Evolutionary conservation across 2,888 invertebrate genomes (phyloP), one percentile per base, ranked within the genome.

Genomic region (Zeuzera pyrina): DNA sequence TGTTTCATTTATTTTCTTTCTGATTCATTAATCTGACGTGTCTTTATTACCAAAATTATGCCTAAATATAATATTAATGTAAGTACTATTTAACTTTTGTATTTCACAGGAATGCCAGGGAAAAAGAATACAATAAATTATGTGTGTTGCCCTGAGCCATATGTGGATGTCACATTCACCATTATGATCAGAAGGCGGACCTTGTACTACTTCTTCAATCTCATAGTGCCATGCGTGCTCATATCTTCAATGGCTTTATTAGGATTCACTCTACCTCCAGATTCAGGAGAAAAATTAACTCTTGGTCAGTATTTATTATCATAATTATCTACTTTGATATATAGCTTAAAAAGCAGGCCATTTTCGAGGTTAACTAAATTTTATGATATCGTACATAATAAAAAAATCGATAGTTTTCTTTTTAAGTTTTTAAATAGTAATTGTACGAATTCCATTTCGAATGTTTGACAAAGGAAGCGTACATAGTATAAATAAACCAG

Each of bases 181-280:
- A 95, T 99, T 73, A 94, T 94, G 86, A 96, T 99, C 62, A 89
- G 98, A 52, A 88, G 98, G 67, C 88, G 98, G 62, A 98, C 98
- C 30, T 87, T 98, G 59, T 98, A 98, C 88, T 98, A 98, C 87
- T 97, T 97, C 86, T 97, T 98, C 90, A 99, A 99, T 87, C 90
- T 99, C 79, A 98, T 99, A 79, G 96, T 98, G 64, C 99, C 98
- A 52, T 98, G 98, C 78, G 95, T 98, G 64, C 90, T 99, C 63
- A 98, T 99, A 73, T 96, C 98, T 44, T 96, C 97, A 52, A 97
- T 98, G 95, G 97, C 98, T 52, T 90, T 99, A 52, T 88, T 99
- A 60, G 97, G 98, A 50, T 99, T 99, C 87, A 96, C 97, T 47
- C 87, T 99, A 68, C 98, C 99, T 47, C 98, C 98, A 39, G 98